A percentile compares a stretch with the other conserved stretches of the same genome.
These are phyloP conservation scores for Dendrocincla tyrannina DNA, from an alignment of 2,797 vertebrate genomes.

Conservation along the genomic window DNA sequence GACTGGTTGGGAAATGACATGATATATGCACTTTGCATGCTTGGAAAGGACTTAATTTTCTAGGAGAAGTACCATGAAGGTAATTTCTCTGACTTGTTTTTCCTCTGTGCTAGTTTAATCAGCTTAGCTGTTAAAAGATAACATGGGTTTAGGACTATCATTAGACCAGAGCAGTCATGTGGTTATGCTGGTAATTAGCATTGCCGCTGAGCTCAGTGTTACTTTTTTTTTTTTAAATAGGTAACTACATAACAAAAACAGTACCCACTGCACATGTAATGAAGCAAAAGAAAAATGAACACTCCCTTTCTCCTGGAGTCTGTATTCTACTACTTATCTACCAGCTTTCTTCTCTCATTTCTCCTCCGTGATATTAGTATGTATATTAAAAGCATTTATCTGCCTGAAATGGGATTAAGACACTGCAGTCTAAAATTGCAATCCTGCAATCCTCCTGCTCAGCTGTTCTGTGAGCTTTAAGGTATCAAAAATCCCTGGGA, in stretches of 20 bases:
- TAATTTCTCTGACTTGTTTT: constrained; percentile 38
- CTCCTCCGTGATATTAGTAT: not conserved
- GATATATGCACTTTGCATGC: not conserved
- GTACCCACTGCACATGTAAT: not conserved
- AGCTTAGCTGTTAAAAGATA: constrained; percentile 57
- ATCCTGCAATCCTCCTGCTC: not conserved
- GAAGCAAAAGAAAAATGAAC: not conserved
- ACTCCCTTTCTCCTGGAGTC: not conserved
- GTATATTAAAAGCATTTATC: not conserved
- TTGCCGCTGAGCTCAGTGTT: not conserved
- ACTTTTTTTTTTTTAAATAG: not conserved
- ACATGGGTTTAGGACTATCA: constrained; percentile 30
- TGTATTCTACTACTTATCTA: not conserved
- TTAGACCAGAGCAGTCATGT: constrained; percentile 38
- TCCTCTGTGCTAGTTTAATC: constrained; percentile 38
- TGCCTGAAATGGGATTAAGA: constrained; percentile 24
- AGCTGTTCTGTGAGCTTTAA: not conserved
- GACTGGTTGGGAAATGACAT: not conserved
- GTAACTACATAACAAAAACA: not conserved
- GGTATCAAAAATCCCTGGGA: not conserved
- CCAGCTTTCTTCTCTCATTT: not conserved
- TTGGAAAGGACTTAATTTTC: constrained; percentile 18
- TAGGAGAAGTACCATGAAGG: not conserved
- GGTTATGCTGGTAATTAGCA: constrained; percentile 30
- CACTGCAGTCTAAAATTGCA: not conserved